Conservation (phyloP, 2,113 vertebrate species). For the Callipepla squamata region DNA sequence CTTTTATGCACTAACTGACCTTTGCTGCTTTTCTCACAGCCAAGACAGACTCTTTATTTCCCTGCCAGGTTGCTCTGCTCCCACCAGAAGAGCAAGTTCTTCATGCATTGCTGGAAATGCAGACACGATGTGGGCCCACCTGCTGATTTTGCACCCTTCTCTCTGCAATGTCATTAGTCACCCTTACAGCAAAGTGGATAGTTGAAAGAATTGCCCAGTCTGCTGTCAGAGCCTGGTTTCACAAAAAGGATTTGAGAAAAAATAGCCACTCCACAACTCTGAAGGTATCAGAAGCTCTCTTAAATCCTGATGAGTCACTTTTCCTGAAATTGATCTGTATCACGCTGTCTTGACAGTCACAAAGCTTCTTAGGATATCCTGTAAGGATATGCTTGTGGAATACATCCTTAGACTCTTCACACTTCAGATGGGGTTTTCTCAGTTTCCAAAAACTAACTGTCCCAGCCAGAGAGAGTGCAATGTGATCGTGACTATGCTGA, state of each 20-base stretch:
- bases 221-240: background rate
- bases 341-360: background rate
- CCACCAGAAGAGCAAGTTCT: background rate
- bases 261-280: accelerated
- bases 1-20: background rate
- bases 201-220: background rate
- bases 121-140: background rate
- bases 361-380: background rate
- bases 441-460: background rate
- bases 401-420: background rate
- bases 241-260: background rate
- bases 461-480: background rate
- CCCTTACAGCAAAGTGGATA: background rate
- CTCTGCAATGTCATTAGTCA: background rate
- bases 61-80: background rate
- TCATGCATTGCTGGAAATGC: background rate
- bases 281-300: background rate
- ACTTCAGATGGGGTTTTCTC: background rate
- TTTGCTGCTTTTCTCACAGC: background rate
- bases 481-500: background rate
- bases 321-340: background rate
- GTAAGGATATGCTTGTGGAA: background rate
- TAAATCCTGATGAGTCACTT: background rate
- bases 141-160: background rate
- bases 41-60: background rate